Base-by-base conservation (phyloP, 37 sponge, comb jelly and placozoan species). In the Mnemiopsis leidyi region DNA sequence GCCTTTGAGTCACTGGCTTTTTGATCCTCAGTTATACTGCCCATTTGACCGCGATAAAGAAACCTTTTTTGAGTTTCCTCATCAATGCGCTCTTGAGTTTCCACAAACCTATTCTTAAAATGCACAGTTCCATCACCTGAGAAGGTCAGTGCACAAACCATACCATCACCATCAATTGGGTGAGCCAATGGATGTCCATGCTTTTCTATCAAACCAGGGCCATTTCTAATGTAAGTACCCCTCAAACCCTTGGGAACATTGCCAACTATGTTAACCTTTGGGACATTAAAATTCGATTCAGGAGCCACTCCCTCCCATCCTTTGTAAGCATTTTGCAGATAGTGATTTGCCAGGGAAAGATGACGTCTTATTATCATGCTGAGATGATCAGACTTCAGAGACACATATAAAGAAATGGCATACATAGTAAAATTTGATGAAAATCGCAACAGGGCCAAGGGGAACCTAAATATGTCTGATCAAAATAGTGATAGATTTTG, bases 151-250 rank as follows among this genome's bases (percentile, higher is more conserved):
- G 96, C 96, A 7, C 95, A 94, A 9, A 97, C 93, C 96, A 97
- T 97, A 29, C 97, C 97, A 94, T 97, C 97, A n/a, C 97, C 97
- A 92, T 97, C 97, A 94, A 97, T 97, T 30, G 97, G 96, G 68
- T 97, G 97, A 20, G 90, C 67, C 9, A 97, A 83, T 32, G 93
- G 94, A 69, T 94, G 96, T 28, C 97, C 97, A 69, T 96, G 96
- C 2, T 96, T 95, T 93, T 95, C 96, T 13, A 93, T 93, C 69
- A 97, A 33, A 0, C 97, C 97, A 0, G 97, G 97, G 0, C 97
- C 97, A 82, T 97, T 97, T 71, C 97, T 69, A 1, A 96, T 61
- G 1, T 96, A 76, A 0, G 97, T 97, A 1, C 97, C 97, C 0
- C 36, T 28, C 38, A 97, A 88, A 23, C 93, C 94, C 0, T 0